Conservation (phyloP, 2,797 vertebrate genomes). For the Hyperoplus immaculatus region DNA sequence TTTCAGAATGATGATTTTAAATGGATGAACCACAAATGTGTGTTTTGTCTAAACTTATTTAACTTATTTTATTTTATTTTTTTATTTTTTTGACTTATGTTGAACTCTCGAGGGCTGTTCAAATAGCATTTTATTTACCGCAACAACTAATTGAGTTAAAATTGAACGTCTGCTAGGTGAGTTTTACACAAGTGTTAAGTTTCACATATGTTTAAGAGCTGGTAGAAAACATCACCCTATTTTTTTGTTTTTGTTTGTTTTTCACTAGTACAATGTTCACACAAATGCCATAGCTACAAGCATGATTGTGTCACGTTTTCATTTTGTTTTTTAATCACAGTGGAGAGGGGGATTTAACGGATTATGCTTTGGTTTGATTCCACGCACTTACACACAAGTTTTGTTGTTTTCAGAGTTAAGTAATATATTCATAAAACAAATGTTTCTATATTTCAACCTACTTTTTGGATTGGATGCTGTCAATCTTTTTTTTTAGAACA, state of each 20-base stretch:
- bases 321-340: conserved; percentile 22
- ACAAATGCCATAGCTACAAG: conserved; percentile 28
- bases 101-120: conserved; percentile 29
- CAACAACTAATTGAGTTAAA: conserved; percentile 3
- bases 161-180: not conserved
- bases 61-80: conserved; percentile 47
- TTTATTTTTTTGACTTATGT: conserved; percentile 24
- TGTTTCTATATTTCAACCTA: conserved; percentile 51
- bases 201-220: conserved; percentile 9
- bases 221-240: conserved; percentile 9
- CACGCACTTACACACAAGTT: conserved; percentile 14
- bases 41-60: conserved; percentile 19
- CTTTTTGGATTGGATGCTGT: conserved; percentile 54
- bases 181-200: not conserved
- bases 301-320: conserved; percentile 15
- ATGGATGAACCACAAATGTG: conserved; percentile 6
- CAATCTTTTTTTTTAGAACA: conserved; percentile 35
- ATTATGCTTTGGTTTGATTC: conserved; percentile 35
- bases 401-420: conserved; percentile 46
- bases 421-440: conserved; percentile 66
- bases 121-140: conserved; percentile 41
- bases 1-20: conserved; percentile 20
- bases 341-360: conserved; percentile 4
- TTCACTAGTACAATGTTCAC: conserved; percentile 11
- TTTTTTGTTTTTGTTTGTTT: conserved; percentile 1